Base-by-base conservation (phyloP, 2,888 invertebrate genomes). In the Lapara coniferarum region DNA sequence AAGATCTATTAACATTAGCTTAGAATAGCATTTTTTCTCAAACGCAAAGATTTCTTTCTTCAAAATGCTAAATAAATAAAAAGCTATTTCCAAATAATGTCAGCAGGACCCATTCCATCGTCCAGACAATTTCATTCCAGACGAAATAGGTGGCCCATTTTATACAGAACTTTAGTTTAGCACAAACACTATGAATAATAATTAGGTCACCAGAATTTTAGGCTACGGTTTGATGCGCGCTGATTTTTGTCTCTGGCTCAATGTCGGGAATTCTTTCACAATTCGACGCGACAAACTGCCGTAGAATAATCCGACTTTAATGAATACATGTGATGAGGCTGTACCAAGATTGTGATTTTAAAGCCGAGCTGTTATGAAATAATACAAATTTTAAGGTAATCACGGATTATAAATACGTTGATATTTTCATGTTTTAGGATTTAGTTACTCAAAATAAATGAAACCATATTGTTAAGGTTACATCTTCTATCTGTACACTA, bases 121-220 rank as follows among this genome's bases (percentile, higher is more conserved):
- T 46, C 59, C 59, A 59, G 59, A 46, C 46, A 59, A 59, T 59
- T 59, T 59, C 16, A 16, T 46, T n/a, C 16, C 59, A 59, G 46
- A 59, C 59, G 59, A 59, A 59, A 59, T 59, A 59, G 59, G 59
- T 16, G 59, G 55, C 10, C 16, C 10, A 10, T 10, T 44, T 10
- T 59, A 10, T 19, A 63, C 13, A 13, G 12, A 56, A 46, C 10
- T 59, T 59, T 58, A 37, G 58, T 58, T 63, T 13, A 13, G 6
- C 19, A 19, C 19, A 63, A 63, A 19, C 63, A 63, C 63, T 63
- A 63, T 63, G 63, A 63, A 63, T 63, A 63, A 63, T 63, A 63
- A 63, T 63, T 63, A 63, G 63, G 63, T 19, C 63, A 16, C 49
- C 19, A 49, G 49, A 58, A 49, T 63, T 63, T 63, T 49, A 6